Percentiles rank a stretch among this genome's conserved stretches.
phyloP scores from a whole-genome alignment of 2,888 invertebrate genomes.

The Ptychoptera contaminata region DNA sequence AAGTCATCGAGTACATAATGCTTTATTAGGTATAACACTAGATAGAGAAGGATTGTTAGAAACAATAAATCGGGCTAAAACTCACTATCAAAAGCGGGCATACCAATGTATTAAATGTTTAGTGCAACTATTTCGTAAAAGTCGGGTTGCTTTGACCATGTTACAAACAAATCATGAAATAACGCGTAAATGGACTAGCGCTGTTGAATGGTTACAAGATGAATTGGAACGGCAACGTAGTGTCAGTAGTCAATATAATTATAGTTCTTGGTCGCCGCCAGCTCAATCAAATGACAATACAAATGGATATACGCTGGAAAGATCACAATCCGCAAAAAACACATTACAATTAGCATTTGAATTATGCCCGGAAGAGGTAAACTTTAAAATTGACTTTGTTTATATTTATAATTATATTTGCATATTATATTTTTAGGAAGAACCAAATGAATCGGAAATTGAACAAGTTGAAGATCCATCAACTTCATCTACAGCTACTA shows the following conservation, averaged over 20 bases:
- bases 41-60: conserved; percentile 87
- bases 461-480: conserved; percentile 24
- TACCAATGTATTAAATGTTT: conserved; percentile 95
- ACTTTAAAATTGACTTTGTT: not conserved
- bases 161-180: conserved; percentile 63
- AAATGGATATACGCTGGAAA: conserved; percentile 85
- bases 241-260: conserved; percentile 51
- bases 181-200: conserved; percentile 72
- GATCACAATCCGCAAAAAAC: conserved; percentile 84
- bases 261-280: conserved; percentile 88
- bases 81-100: conserved; percentile 89
- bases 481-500: conserved; percentile 12
- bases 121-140: conserved; percentile 77
- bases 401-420: conserved; percentile 4
- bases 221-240: conserved; percentile 61
- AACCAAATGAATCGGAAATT: conserved; percentile 29
- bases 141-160: conserved; percentile 64
- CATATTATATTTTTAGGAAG: conserved; percentile 24
- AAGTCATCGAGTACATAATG: conserved; percentile 82
- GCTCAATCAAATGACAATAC: conserved; percentile 90
- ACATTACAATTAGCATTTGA: conserved; percentile 68
- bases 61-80: conserved; percentile 81
- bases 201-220: conserved; percentile 89
- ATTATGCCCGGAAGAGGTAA: conserved; percentile 51
- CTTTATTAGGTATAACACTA: conserved; percentile 69